Evolutionary conservation across 2,888 invertebrate genomes (phyloP).

Genomic region (Aphodius granarius): DNA sequence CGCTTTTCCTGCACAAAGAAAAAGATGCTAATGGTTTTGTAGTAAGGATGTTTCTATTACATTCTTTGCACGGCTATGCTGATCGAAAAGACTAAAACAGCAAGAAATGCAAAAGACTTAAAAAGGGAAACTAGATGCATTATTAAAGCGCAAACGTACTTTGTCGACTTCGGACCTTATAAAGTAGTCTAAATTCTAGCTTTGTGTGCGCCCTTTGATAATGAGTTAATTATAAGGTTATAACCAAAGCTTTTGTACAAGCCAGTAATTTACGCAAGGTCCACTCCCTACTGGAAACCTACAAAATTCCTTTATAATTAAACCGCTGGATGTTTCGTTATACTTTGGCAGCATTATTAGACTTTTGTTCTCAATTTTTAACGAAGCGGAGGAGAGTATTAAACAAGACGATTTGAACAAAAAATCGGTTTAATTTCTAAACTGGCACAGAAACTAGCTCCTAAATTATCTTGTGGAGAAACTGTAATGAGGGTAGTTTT

Average conservation of each 20-base stretch:
- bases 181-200: not conserved
- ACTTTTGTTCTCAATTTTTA: not conserved
- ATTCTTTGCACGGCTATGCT: too few relatives aligned
- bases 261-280: not conserved
- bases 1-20: not conserved
- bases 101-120: not conserved
- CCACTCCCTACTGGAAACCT: not conserved
- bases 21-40: not conserved
- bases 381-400: not conserved
- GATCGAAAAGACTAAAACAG: too few relatives aligned
- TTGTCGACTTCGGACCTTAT: not conserved
- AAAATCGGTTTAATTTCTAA: not conserved
- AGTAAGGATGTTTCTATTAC: too few relatives aligned
- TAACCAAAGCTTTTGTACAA: not conserved
- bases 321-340: not conserved
- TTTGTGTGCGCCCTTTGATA: not conserved
- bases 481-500: slow-evolving; percentile 33
- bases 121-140: not conserved
- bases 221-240: not conserved
- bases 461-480: slow-evolving; percentile 30
- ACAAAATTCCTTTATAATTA: not conserved
- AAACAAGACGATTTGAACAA: not conserved
- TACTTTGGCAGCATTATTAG: not conserved
- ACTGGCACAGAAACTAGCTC: not conserved
- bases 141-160: not conserved